phyloP scores from a whole-genome alignment of 1,140 invertebrate species.

The Camponotus pennsylvanicus region DNA sequence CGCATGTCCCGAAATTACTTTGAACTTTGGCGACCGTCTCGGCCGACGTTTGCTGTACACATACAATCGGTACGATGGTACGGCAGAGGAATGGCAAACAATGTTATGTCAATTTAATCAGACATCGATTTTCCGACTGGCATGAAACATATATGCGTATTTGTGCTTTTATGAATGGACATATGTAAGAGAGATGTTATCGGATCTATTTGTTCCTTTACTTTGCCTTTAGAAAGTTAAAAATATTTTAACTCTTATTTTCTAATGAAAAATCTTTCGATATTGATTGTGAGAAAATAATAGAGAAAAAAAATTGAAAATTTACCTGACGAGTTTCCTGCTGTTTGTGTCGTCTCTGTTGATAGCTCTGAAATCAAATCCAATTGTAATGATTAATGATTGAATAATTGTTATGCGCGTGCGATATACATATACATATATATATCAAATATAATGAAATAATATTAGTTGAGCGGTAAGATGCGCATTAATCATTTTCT shows the following conservation, averaged over 20 bases:
- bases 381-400: conserved; percentile 14
- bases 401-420: neutral
- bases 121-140: conserved; percentile 33
- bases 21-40: conserved; percentile 57
- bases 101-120: conserved; percentile 55
- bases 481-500: conserved; percentile 1
- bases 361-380: conserved; percentile 44
- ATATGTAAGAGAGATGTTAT: neutral
- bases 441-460: neutral
- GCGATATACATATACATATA: neutral
- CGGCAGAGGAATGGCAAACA: conserved; percentile 50
- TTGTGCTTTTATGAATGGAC: conserved; percentile 15
- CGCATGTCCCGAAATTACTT: conserved; percentile 53
- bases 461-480: neutral
- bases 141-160: neutral
- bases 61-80: conserved; percentile 25
- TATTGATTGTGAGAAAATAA: neutral
- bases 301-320: neutral
- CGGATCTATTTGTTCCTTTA: neutral
- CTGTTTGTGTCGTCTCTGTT: conserved; percentile 16
- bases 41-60: conserved; percentile 41
- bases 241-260: conserved; percentile 5
- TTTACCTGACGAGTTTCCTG: conserved; percentile 28
- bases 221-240: neutral
- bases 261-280: neutral